Evolutionary conservation across 2,888 invertebrate species (phyloP).

Genomic region (Oeneis ivallda): DNA sequence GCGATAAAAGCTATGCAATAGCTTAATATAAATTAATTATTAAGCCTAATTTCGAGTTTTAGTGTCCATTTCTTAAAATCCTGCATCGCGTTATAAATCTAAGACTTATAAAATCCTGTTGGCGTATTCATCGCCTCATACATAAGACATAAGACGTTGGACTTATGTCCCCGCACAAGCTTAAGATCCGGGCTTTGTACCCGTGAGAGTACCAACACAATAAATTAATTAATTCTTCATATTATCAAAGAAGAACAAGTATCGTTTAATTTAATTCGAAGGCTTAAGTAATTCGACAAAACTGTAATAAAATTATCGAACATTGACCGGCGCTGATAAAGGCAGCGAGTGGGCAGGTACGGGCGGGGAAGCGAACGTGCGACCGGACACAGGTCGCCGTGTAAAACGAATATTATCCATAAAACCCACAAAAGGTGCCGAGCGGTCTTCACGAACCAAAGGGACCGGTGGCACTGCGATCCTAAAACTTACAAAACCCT

Average conservation of each 20-base stretch:
- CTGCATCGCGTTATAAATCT: no score
- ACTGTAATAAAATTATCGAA: slow-evolving; percentile 81
- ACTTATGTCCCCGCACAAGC: no score
- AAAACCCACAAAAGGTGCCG: slow-evolving; percentile 79
- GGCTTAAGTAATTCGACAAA: slow-evolving; percentile 77
- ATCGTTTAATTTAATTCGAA: slow-evolving; percentile 79
- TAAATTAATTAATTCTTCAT: slow-evolving; percentile 55
- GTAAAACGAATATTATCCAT: slow-evolving; percentile 77
- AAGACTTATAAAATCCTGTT: no score
- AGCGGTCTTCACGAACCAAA: slow-evolving; percentile 65
- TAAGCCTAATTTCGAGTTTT: no score
- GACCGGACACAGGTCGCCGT: slow-evolving; percentile 66
- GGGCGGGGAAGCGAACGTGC: slow-evolving; percentile 41
- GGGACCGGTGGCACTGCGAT: slow-evolving; percentile 49
- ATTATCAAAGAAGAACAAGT: slow-evolving; percentile 67
- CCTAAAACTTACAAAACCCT: slow-evolving; percentile 20
- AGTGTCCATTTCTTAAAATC: no score
- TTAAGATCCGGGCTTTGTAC: no score
- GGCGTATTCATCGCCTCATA: no score
- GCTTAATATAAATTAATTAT: no score
- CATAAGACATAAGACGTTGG: no score
- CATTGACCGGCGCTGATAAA: slow-evolving; percentile 72
- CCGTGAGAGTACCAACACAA: no score
- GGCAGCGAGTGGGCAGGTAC: slow-evolving; percentile 52
- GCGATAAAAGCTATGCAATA: no score